Base-by-base conservation (phyloP, 2,888 invertebrate genomes). In the Brachyptera risi region DNA sequence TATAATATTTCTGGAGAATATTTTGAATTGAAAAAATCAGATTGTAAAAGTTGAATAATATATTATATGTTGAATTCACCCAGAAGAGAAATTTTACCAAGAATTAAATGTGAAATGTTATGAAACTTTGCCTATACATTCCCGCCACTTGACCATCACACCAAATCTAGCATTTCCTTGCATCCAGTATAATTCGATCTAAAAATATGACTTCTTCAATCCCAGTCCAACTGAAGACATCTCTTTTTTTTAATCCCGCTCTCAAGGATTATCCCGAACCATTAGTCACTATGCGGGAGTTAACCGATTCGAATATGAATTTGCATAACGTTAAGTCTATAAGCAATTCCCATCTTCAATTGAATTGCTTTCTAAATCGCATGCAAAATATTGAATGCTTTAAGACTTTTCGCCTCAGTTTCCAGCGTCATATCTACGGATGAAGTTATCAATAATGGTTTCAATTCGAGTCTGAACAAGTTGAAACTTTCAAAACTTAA, bases 331-430 rank as follows among this genome's bases (percentile, higher is more conserved):
- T 21, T 21, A 35, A 54, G 17, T 54, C 35, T 35, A 35, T 9
- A 31, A 54, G 54, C 37, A 54, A 54, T 54, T 54, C 24, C 21
- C 17, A 54, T 54, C 54, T 51, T 51, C n/a, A 31, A 51, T 51
- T 51, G 27, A 51, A 51, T 51, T 51, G 50, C 50, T 51, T 51
- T 51, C 17, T 27, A 51, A 51, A 24, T 26, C n/a, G n/a, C n/a
- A n/a, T n/a, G n/a, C n/a, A n/a, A n/a, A n/a, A n/a, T n/a, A n/a
- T n/a, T n/a, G n/a, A n/a, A n/a, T n/a, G n/a, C n/a, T n/a, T n/a
- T n/a, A n/a, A 21, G 47, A 47, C 24, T 21, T 24, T 47, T 47
- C 24, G 47, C 24, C 23, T 47, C 47, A 47, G 47, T 47, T 47
- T 47, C 3, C 21, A 47, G 5, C 21, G 42, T 42, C 42, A 21